Evolutionary conservation across 2,797 vertebrate genomes (phyloP), one percentile per base, ranked within the genome.

Genomic region (Gila robusta): DNA sequence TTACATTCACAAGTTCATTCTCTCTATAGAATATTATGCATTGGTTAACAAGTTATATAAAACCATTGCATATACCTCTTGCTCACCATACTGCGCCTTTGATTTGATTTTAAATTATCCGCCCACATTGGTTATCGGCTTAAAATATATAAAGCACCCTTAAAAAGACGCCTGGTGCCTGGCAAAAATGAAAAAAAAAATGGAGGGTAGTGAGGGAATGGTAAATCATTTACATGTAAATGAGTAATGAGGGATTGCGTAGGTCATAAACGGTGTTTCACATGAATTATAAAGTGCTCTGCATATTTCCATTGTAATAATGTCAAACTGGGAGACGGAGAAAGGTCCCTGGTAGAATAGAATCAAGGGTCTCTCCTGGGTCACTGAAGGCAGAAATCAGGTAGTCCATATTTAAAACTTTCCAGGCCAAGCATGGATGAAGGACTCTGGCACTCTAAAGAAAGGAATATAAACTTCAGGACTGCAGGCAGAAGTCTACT

Each of bases 171-270:
- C 66, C 47, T 23, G 44, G 14, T 28, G 19, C 28, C 37, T 47
- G 14, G 19, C 14, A 85, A 72, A 82, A 89, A 78, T 28, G 4
- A 14, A 4, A 14, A 44, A 5, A 74, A 82, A 79, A 84, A 89
- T 23, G 17, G n/a, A 76, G 37, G 12, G 17, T 44, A 19, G 81
- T 64, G 66, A 64, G 74, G 26, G 73, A 72, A 86, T 86, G 19
- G 84, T 79, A 84, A 84, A 79, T 87, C 9, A 89, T 83, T 89
- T 77, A 87, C 78, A 88, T 87, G 86, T 89, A 88, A 88, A 89
- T 86, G 81, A 84, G 88, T 86, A 79, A 89, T 88, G 78, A 88
- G 66, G 49, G 67, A 79, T 52, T 47, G 69, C 82, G 79, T 73
- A 85, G 87, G 85, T 76, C 87, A 88, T 70, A 82, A 87, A 90